phyloP scores from a whole-genome alignment of 1,140 invertebrate genomes.

The Chironomus tepperi region DNA sequence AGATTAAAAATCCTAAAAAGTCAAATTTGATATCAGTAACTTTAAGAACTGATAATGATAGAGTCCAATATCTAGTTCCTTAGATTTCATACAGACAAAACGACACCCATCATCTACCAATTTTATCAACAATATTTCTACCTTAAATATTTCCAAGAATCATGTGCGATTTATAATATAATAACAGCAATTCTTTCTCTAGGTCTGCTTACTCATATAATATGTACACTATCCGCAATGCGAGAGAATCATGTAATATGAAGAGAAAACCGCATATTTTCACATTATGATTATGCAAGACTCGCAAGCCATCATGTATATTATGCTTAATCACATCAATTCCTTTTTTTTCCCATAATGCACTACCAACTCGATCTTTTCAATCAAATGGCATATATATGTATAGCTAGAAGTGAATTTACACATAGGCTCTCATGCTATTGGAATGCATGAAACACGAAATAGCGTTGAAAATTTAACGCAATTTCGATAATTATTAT shows the following conservation, averaged over 20 bases:
- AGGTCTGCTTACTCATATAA: neutral
- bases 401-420: neutral
- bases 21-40: too few relatives aligned
- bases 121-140: too few relatives aligned
- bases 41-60: too few relatives aligned
- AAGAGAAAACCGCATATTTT: constrained; percentile 9
- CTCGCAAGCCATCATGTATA: neutral
- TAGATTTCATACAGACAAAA: too few relatives aligned
- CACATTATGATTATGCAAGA: constrained; percentile 22
- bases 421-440: neutral
- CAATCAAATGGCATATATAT: neutral
- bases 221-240: neutral
- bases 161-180: neutral
- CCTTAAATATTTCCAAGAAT: neutral
- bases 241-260: neutral
- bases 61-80: too few relatives aligned
- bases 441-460: neutral
- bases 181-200: constrained; percentile 12
- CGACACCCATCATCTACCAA: too few relatives aligned
- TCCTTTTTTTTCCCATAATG: neutral
- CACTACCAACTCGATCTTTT: neutral
- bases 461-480: neutral
- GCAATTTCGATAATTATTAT: neutral
- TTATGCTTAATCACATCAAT: constrained; percentile 18
- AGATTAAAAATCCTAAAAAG: too few relatives aligned